Evolutionary conservation across 2,113 vertebrate species (phyloP).

Genomic region (Scolopax mira): DNA sequence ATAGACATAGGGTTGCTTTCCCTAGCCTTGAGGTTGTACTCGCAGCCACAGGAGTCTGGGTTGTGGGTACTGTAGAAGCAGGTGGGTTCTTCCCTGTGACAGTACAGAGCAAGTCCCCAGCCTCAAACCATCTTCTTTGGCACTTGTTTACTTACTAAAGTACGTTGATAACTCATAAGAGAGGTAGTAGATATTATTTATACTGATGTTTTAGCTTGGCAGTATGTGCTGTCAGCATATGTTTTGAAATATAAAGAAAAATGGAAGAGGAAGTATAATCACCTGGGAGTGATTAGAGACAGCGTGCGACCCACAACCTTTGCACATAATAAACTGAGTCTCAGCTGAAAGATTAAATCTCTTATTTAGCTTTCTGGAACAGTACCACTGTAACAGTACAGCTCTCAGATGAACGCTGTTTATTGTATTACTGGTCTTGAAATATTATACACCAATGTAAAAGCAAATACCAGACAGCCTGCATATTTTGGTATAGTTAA

Average conservation of each 20-base stretch:
- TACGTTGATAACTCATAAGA: neutral
- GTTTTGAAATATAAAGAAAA: neutral
- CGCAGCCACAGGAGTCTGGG: rapidly evolving
- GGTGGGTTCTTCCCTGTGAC: neutral
- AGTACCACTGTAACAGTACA: neutral
- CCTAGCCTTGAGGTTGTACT: rapidly evolving
- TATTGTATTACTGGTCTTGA: slow-evolving; percentile 30
- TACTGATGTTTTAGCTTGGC: neutral
- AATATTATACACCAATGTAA: slow-evolving; percentile 6
- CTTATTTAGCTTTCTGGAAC: slow-evolving; percentile 16
- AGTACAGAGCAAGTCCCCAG: neutral
- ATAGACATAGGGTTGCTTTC: neutral
- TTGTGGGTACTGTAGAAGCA: neutral
- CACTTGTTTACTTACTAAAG: neutral
- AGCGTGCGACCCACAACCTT: neutral
- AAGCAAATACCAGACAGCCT: slow-evolving; percentile 36
- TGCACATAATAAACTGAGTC: slow-evolving; percentile 3
- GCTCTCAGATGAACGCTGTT: slow-evolving; percentile 23
- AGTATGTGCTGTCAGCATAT: neutral
- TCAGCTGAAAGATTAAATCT: slow-evolving; percentile 6
- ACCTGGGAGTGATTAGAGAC: neutral
- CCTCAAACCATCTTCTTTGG: neutral
- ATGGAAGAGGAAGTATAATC: neutral
- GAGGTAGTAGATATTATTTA: neutral
- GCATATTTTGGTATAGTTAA: neutral